phyloP scores from a whole-genome alignment of 2,113 vertebrate genomes.

The Nothobranchius kuhntae region DNA sequence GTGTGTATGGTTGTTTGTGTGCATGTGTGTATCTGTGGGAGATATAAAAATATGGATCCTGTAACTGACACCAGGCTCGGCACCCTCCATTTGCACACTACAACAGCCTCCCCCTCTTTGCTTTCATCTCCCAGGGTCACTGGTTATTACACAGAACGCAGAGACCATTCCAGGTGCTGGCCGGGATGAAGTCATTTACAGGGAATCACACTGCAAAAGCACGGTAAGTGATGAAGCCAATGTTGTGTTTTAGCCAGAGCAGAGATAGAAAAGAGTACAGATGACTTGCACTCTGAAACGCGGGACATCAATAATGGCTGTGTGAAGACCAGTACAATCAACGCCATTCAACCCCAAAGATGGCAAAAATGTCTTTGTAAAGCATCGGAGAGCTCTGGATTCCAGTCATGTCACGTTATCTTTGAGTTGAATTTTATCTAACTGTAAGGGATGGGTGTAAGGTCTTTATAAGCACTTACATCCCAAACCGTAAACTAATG shows the following conservation, averaged over 20 bases:
- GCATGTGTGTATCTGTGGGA: background rate
- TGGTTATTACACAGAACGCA: constrained; percentile 40
- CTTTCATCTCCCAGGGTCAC: constrained; percentile 19
- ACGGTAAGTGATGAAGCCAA: constrained; percentile 50
- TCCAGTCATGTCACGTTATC: background rate
- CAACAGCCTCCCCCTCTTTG: constrained; percentile 19
- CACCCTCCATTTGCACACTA: constrained; percentile 46
- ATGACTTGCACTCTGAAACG: constrained; percentile 24
- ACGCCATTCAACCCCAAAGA: constrained; percentile 17
- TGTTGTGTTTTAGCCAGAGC: constrained; percentile 15
- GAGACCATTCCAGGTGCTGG: constrained; percentile 15
- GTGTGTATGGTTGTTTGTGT: too few relatives aligned
- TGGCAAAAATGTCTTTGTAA: constrained; percentile 5
- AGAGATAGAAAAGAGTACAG: constrained; percentile 7
- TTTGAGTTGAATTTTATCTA: background rate
- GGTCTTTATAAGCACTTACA: too few relatives aligned
- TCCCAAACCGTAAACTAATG: too few relatives aligned
- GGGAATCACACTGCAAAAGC: constrained; percentile 33
- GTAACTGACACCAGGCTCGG: constrained; percentile 27
- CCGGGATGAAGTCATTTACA: constrained; percentile 22
- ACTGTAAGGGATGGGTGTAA: too few relatives aligned
- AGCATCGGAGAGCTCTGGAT: background rate
- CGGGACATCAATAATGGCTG: background rate
- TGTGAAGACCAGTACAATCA: constrained; percentile 18
- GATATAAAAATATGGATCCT: constrained; percentile 27